Evolutionary conservation across 2,113 vertebrate species (phyloP).

Genomic region (Lophochroa leadbeateri): DNA sequence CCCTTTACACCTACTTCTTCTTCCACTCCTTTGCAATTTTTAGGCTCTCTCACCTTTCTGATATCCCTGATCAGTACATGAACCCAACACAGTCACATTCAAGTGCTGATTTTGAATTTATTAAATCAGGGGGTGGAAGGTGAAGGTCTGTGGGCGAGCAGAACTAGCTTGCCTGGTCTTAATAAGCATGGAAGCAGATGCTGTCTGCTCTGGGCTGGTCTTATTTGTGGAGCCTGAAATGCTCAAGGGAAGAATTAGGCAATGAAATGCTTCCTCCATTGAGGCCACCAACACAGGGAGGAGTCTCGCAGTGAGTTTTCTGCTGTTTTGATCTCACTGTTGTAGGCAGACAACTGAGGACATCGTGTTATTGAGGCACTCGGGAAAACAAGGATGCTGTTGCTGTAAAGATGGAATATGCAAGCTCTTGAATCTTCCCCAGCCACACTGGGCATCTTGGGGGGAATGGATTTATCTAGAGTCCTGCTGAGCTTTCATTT

Average conservation of each 20-base stretch:
- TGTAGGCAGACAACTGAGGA: not conserved
- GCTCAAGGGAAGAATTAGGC: slow-evolving; percentile 14
- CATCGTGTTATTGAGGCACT: not conserved
- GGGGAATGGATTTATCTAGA: not conserved
- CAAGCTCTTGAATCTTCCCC: not conserved
- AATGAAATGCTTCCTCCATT: not conserved
- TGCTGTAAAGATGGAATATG: not conserved
- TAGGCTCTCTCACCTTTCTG: not conserved
- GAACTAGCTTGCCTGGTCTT: slow-evolving; percentile 23
- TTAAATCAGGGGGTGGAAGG: not conserved
- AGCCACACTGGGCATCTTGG: fast-evolving
- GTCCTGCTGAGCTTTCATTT: not conserved
- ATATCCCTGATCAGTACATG: not conserved
- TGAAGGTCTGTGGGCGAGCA: not conserved
- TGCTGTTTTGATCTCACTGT: not conserved
- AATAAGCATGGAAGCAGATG: slow-evolving; percentile 10
- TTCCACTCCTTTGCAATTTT: not conserved
- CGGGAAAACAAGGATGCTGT: not conserved
- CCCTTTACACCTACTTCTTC: not conserved
- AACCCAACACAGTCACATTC: not conserved
- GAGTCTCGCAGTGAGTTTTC: not conserved
- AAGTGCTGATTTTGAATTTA: not conserved
- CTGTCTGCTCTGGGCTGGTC: not conserved
- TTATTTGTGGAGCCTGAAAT: slow-evolving; percentile 1
- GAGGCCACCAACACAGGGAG: not conserved